Evolutionary conservation across 2,113 vertebrate genomes (phyloP).

Genomic region (Scortum barcoo): DNA sequence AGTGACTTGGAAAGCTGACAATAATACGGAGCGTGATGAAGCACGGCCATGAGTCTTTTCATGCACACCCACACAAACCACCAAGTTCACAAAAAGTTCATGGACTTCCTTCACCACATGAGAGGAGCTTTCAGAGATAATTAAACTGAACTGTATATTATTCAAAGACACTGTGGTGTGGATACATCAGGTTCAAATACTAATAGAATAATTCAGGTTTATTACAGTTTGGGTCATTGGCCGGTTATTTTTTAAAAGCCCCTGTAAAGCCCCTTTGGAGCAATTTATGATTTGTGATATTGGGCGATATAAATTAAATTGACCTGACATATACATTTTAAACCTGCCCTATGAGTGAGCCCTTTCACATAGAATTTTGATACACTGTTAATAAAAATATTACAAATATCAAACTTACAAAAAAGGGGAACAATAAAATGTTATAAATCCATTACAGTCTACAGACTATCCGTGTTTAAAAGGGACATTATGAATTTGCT

Average conservation of each 20-base stretch:
- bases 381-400: neutral
- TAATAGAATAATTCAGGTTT: neutral
- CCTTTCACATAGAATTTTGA: neutral
- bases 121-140: neutral
- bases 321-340: too few relatives aligned
- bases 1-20: constrained; percentile 39
- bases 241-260: too few relatives aligned
- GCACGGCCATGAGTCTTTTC: constrained; percentile 19
- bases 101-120: constrained; percentile 5
- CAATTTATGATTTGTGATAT: too few relatives aligned
- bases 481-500: neutral
- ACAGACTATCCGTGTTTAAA: neutral
- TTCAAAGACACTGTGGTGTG: neutral
- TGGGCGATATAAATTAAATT: too few relatives aligned
- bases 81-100: constrained; percentile 60
- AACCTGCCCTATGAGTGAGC: too few relatives aligned
- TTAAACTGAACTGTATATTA: constrained; percentile 11
- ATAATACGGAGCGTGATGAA: constrained; percentile 55
- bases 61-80: constrained; percentile 11
- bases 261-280: neutral
- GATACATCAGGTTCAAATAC: neutral
- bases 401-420: neutral
- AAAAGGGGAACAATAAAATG: neutral
- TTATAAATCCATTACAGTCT: neutral
- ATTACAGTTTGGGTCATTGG: neutral